A percentile compares a stretch with the other conserved stretches of the same genome.
These are phyloP conservation scores for Tor tambroides DNA, from an alignment of 2,113 vertebrate genomes.

Conservation along the genomic window DNA sequence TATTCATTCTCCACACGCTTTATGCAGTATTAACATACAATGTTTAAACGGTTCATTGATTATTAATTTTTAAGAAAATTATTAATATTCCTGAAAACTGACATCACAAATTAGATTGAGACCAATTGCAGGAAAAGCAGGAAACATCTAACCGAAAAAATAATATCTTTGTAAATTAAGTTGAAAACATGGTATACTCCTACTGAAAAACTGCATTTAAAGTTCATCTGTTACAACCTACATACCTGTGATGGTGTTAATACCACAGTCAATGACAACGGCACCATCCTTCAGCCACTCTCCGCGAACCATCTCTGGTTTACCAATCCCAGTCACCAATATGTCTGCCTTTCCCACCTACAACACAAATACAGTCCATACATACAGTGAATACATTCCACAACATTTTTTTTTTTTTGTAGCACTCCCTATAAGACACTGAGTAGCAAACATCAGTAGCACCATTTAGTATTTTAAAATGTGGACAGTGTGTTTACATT, in stretches of 20 bases:
- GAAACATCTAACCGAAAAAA: neutral
- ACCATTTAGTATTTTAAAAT: neutral
- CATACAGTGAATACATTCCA: too few species aligned
- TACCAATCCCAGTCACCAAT: conserved; percentile 92
- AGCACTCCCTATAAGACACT: neutral
- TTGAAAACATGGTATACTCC: neutral
- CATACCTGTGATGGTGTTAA: conserved; percentile 91
- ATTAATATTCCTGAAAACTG: neutral
- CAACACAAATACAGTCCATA: conserved; percentile 15
- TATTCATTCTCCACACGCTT: neutral
- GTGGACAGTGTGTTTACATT: neutral
- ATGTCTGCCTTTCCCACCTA: conserved; percentile 91
- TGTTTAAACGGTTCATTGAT: too few species aligned
- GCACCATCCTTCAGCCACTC: conserved; percentile 97
- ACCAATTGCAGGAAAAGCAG: neutral
- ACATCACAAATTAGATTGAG: neutral
- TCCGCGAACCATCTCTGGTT: conserved; percentile 94
- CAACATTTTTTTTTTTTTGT: neutral
- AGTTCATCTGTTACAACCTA: neutral
- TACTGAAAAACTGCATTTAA: neutral
- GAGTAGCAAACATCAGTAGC: neutral
- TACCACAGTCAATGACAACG: conserved; percentile 96
- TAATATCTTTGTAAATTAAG: neutral
- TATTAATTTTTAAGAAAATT: neutral
- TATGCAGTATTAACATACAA: neutral